Conservation (phyloP, 2,797 vertebrate genomes). For the Ibycter americanus region DNA sequence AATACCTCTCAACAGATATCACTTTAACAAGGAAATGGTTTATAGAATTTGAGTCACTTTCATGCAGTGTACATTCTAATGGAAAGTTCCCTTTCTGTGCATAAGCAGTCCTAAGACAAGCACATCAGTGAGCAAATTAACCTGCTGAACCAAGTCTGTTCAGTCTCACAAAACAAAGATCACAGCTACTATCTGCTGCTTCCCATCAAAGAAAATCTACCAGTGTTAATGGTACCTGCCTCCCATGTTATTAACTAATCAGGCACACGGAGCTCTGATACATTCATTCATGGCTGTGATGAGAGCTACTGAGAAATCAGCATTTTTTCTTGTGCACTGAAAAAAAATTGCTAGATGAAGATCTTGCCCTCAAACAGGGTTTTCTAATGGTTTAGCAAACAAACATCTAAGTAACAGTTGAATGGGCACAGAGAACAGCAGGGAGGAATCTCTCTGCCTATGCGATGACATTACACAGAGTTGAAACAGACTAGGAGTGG, state of each 20-base stretch:
- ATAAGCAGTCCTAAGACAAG: background rate
- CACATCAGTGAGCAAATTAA: background rate
- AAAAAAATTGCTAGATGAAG: background rate
- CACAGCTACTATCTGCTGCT: background rate
- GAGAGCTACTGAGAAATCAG: background rate
- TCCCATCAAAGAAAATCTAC: background rate
- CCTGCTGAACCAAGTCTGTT: background rate
- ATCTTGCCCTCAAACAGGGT: background rate
- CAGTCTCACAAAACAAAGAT: background rate
- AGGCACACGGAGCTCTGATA: background rate
- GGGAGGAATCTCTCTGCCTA: background rate
- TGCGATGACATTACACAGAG: background rate
- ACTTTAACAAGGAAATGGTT: background rate
- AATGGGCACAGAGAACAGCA: background rate
- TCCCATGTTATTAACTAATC: background rate
- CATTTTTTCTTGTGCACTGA: background rate
- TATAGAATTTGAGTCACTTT: background rate
- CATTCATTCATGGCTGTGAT: background rate
- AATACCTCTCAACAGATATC: background rate
- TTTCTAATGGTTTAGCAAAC: background rate
- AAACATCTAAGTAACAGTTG: background rate
- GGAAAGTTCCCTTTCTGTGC: background rate
- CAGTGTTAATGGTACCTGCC: background rate
- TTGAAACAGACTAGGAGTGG: background rate
- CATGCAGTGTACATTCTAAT: background rate